A percentile compares a stretch with the other conserved stretches of the same genome.
phyloP scores from a whole-genome alignment of 2,888 invertebrate species.

The Orgyia antiqua region DNA sequence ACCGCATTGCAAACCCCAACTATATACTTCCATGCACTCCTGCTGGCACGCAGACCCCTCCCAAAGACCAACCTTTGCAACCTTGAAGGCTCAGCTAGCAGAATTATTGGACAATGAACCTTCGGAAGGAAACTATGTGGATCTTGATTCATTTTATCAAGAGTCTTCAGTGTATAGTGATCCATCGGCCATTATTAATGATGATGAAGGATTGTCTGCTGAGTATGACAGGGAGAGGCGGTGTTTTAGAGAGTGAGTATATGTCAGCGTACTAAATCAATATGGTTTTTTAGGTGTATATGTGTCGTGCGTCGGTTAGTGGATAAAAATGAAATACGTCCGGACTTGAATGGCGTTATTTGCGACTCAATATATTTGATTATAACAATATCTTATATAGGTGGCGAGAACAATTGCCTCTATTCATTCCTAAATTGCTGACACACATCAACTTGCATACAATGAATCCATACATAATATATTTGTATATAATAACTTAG shows the following conservation, averaged over 20 bases:
- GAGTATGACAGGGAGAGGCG: slow-evolving; percentile 68
- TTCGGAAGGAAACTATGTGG: slow-evolving; percentile 82
- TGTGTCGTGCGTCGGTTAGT: too few species aligned
- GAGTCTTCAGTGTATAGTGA: slow-evolving; percentile 79
- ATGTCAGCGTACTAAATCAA: too few species aligned
- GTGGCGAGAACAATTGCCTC: too few species aligned
- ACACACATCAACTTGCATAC: too few species aligned
- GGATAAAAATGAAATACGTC: too few species aligned
- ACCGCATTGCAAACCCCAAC: slow-evolving; percentile 83
- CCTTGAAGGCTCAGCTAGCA: slow-evolving; percentile 77
- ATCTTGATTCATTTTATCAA: slow-evolving; percentile 82
- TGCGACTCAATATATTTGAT: too few species aligned
- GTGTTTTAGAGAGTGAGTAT: slow-evolving; percentile 65
- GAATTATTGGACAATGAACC: slow-evolving; percentile 80
- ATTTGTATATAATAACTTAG: too few species aligned
- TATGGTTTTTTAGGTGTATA: too few species aligned
- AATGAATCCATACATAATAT: too few species aligned
- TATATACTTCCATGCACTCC: slow-evolving; percentile 70
- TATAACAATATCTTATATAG: too few species aligned
- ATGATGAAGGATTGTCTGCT: slow-evolving; percentile 68
- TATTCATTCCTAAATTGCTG: too few species aligned
- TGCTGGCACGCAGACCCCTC: slow-evolving; percentile 84
- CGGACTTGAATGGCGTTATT: too few species aligned
- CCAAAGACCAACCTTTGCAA: slow-evolving; percentile 84
- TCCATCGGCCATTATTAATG: slow-evolving; percentile 71